Percentiles rank a stretch among this genome's conserved stretches.
These are phyloP conservation scores for Sebastes fasciatus DNA, from an alignment of 2,113 vertebrate species.

Conservation along the genomic window DNA sequence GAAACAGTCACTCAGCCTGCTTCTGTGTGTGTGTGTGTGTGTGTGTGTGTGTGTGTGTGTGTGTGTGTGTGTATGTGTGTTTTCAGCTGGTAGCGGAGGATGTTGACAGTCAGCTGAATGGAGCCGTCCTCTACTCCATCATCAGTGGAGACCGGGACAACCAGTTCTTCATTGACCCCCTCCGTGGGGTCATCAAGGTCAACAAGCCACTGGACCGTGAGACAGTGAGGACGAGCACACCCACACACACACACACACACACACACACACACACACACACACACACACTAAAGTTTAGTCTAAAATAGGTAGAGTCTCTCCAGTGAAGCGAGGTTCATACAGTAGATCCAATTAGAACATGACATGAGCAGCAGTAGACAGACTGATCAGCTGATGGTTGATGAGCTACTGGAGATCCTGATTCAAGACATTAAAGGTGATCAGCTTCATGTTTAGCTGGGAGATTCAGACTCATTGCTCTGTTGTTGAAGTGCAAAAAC, in stretches of 20 bases:
- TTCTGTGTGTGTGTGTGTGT: constrained; percentile 5
- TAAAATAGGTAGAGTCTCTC: too few relatives aligned
- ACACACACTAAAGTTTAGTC: too few relatives aligned
- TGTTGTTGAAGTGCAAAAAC: too few relatives aligned
- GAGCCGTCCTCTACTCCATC: constrained; percentile 92
- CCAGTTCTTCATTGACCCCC: constrained; percentile 93
- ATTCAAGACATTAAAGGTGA: too few relatives aligned
- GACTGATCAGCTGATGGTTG: too few relatives aligned
- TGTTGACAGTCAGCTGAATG: constrained; percentile 91
- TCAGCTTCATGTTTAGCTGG: too few relatives aligned
- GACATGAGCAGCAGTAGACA: too few relatives aligned
- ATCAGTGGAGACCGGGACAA: constrained; percentile 91
- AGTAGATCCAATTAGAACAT: too few relatives aligned
- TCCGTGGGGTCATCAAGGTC: constrained; percentile 91
- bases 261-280: background rate
- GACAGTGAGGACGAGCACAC: constrained; percentile 85
- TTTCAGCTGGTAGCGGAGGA: constrained; percentile 94
- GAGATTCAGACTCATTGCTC: too few relatives aligned
- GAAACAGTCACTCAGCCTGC: background rate
- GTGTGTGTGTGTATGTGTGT: constrained; percentile 23
- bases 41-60: constrained; percentile 5
- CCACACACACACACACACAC: background rate
- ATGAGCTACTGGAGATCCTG: too few relatives aligned
- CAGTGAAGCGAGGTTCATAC: too few relatives aligned
- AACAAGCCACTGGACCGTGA: constrained; percentile 96